A percentile compares a stretch with the other conserved stretches of the same genome.
Evolutionary conservation across 2,888 invertebrate genomes (phyloP).

Genomic region (Candidula unifasciata): DNA sequence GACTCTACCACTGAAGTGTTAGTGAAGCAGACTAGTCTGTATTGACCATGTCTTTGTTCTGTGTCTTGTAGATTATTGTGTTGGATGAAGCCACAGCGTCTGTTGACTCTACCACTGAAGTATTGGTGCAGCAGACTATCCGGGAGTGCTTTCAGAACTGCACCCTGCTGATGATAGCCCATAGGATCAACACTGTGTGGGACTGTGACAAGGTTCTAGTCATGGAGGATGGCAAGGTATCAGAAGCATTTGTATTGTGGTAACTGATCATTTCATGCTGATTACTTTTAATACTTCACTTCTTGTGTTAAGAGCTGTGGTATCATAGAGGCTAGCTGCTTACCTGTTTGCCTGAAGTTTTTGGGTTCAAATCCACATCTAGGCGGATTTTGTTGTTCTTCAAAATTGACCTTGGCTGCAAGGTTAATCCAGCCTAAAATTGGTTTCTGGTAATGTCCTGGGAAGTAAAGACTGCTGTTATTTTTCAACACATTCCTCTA

Average conservation of each 20-base stretch:
- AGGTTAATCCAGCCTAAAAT: too few relatives aligned
- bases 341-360: too few relatives aligned
- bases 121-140: constrained; percentile 67
- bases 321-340: background rate
- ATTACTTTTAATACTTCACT: background rate
- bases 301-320: background rate
- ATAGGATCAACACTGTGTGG: constrained; percentile 65
- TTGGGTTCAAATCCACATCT: too few relatives aligned
- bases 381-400: too few relatives aligned
- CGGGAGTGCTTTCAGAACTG: constrained; percentile 62
- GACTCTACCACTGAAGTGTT: constrained; percentile 87
- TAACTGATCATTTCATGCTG: too few relatives aligned
- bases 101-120: constrained; percentile 89
- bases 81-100: constrained; percentile 95
- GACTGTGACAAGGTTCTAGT: constrained; percentile 73
- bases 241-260: background rate
- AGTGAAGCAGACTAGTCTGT: constrained; percentile 56
- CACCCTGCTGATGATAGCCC: constrained; percentile 64
- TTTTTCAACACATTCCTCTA: too few relatives aligned
- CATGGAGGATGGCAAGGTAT: constrained; percentile 71
- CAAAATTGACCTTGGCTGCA: too few relatives aligned
- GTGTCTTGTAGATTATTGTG: constrained; percentile 63
- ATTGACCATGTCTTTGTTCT: too few relatives aligned
- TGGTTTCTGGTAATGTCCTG: too few relatives aligned
- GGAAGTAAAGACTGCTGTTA: too few relatives aligned